Conservation (phyloP, 37 sponge, comb jelly and placozoan genomes). For the Amphimedon queenslandica region DNA sequence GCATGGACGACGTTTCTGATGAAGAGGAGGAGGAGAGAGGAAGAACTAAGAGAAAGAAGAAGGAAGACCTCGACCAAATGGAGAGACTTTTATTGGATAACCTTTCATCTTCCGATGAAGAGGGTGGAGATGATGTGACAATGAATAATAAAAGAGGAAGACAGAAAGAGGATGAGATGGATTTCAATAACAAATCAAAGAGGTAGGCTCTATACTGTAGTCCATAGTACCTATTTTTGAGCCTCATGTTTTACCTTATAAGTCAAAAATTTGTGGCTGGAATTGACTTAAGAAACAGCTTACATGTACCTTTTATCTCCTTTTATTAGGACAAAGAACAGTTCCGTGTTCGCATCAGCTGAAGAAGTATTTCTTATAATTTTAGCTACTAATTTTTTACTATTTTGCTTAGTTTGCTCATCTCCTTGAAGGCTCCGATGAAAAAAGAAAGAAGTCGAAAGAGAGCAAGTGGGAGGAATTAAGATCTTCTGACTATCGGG, state of each 20-base stretch:
- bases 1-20: slow-evolving; percentile 13
- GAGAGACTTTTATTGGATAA: slow-evolving; percentile 66
- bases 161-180: background rate
- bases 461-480: background rate
- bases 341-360: slow-evolving; percentile 83
- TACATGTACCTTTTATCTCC: too few species aligned
- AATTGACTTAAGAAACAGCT: too few species aligned
- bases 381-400: background rate
- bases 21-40: slow-evolving; percentile 17
- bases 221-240: too few species aligned
- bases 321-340: too few species aligned
- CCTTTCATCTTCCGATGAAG: slow-evolving; percentile 43
- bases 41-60: background rate
- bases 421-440: slow-evolving; percentile 26
- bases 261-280: too few species aligned
- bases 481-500: background rate
- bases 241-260: too few species aligned
- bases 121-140: slow-evolving; percentile 11
- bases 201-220: too few species aligned
- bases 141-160: slow-evolving; percentile 18
- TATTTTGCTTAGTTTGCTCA: slow-evolving; percentile 35
- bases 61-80: slow-evolving; percentile 28
- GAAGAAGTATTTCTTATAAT: slow-evolving; percentile 51
- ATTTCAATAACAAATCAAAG: background rate
- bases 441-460: too few species aligned